A percentile compares a stretch with the other conserved stretches of the same genome.
These are phyloP conservation scores for Heliconius himera DNA, from an alignment of 1,140 invertebrate genomes.

Conservation along the genomic window DNA sequence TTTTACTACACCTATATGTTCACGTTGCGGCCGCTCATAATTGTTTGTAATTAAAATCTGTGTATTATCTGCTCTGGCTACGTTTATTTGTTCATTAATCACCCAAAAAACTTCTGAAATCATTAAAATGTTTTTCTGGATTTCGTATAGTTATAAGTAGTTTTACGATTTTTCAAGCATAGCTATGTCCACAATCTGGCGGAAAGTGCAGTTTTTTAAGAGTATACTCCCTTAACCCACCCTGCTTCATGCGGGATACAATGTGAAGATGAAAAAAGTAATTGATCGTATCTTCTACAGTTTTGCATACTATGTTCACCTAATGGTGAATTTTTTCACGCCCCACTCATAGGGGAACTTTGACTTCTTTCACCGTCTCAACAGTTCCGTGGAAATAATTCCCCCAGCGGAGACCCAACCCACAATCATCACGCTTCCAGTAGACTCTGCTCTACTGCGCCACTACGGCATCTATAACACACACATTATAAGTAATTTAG, in stretches of 20 bases:
- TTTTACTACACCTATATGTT: conserved; percentile 31
- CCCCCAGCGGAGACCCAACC: not conserved
- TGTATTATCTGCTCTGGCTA: conserved; percentile 27
- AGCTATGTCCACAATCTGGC: too few relatives aligned
- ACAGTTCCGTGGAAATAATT: not conserved
- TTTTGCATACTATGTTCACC: too few relatives aligned
- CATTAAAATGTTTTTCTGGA: not conserved
- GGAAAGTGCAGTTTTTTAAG: too few relatives aligned
- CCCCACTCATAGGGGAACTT: too few relatives aligned
- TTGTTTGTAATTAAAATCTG: conserved; percentile 35
- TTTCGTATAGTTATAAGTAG: not conserved
- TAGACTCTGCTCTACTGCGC: not conserved
- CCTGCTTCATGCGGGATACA: too few relatives aligned
- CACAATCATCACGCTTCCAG: not conserved
- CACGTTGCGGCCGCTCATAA: conserved; percentile 30
- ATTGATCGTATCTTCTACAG: too few relatives aligned
- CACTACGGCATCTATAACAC: not conserved
- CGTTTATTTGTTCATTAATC: conserved; percentile 14
- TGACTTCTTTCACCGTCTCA: too few relatives aligned
- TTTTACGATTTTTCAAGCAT: not conserved
- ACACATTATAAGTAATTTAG: conserved; percentile 3
- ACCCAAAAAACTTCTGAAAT: conserved; percentile 9
- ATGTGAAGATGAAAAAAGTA: too few relatives aligned
- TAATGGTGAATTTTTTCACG: too few relatives aligned
- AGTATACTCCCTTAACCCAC: too few relatives aligned